These are phyloP conservation scores for Micoletzkya japonica DNA, from an alignment of 2,888 invertebrate species.

Conservation along the genomic window DNA sequence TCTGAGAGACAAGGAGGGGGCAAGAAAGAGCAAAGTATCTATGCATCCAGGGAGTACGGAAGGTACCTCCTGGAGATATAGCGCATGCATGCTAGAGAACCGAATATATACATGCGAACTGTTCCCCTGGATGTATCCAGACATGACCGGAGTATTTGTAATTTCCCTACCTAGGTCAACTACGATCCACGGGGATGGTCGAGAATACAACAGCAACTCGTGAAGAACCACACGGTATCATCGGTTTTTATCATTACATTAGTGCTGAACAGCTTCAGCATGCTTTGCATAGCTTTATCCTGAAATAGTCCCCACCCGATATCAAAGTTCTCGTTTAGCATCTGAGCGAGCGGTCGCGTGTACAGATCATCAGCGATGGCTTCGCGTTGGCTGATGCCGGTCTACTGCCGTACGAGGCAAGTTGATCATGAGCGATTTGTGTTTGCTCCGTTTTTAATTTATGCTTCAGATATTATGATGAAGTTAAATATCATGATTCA, in stretches of 20 bases:
- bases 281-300: no score
- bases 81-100: no score
- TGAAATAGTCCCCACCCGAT: no score
- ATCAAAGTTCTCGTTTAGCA: conserved; percentile 7
- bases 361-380: conserved; percentile 85
- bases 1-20: no score
- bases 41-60: no score
- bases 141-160: no score
- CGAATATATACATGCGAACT: no score
- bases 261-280: background rate
- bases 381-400: conserved; percentile 70
- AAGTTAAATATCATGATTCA: background rate
- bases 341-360: conserved; percentile 29
- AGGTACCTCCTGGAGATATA: no score
- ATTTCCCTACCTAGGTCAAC: conserved; percentile 30
- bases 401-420: conserved; percentile 68
- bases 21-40: no score
- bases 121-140: no score
- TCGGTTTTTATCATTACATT: background rate
- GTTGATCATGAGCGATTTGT: background rate
- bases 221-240: conserved; percentile 33
- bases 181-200: conserved; percentile 45
- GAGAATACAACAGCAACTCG: conserved; percentile 33
- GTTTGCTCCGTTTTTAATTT: no score
- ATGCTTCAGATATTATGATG: no score